Evolutionary conservation across 23 tunicate genomes (phyloP), one percentile per base, ranked within the genome.

Genomic region (Halocynthia roretzi): DNA sequence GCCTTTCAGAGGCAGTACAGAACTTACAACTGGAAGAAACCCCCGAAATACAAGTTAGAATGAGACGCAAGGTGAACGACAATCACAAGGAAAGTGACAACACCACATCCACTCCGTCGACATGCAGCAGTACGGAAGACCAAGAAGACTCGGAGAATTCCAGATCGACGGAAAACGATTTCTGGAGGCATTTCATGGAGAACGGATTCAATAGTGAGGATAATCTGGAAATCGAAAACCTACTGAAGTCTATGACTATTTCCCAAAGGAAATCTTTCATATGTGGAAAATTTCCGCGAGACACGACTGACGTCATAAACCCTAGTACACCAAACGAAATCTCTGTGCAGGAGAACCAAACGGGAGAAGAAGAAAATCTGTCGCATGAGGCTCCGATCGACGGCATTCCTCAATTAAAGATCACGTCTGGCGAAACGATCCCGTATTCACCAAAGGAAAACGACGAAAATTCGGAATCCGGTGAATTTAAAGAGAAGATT

Each of bases 161-260:
- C 49, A 5, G 18, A 20, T 19, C n/a, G 8, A 64, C 6, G 17
- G 78, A 52, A 9, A 64, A 74, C 22, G 56, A 53, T 56, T 52
- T 74, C 21, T 74, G 78, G 78, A 74, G 56, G 56, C 64, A 74
- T 15, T 74, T 74, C 68, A 54, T 5, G 9, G 78, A 74, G 22
- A 74, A 74, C 10, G 78, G 78, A 17, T 74, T 74, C 68, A 64
- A 54, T 1, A 10, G 10, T 20, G 55, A 20, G 1, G 78, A 74
- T 8, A 12, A 54, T 54, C 64, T 54, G 19, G 78, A 74, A 54
- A 19, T 74, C 31, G 10, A 19, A 56, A 0, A 10, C 0, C 31
- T 74, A 5, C 62, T 74, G 5, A 74, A 54, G 17, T 53, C 78
- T 12, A 74, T 74, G 78, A 50, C 78, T 53, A 17, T 74, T 21